These are phyloP conservation scores for Lithobates sylvaticus DNA, from an alignment of 2,797 vertebrate genomes.

Conservation along the genomic window DNA sequence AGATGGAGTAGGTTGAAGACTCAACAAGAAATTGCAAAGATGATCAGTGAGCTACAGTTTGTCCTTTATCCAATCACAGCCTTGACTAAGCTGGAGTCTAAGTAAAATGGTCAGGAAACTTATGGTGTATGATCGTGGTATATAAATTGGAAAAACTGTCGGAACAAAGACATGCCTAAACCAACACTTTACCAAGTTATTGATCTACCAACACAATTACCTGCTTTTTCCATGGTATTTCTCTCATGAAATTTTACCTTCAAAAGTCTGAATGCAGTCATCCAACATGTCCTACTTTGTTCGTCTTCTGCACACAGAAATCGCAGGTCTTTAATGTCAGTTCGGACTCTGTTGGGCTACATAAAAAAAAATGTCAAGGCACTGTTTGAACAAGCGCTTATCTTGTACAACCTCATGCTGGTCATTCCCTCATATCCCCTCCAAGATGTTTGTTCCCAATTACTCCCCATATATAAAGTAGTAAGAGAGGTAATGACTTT, in stretches of 20 bases:
- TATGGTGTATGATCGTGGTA: too few relatives aligned
- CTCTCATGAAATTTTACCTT: slow-evolving; percentile 79
- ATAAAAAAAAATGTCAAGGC: background rate
- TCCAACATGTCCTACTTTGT: slow-evolving; percentile 93
- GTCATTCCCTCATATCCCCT: background rate
- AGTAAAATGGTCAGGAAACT: too few relatives aligned
- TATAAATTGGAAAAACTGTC: too few relatives aligned
- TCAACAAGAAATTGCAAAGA: too few relatives aligned
- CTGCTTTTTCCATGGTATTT: background rate
- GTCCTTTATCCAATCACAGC: too few relatives aligned
- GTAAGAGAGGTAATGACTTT: too few relatives aligned
- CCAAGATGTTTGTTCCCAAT: background rate
- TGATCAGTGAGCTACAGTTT: too few relatives aligned
- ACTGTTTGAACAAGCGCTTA: background rate
- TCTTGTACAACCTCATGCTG: too few relatives aligned
- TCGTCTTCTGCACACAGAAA: slow-evolving; percentile 96
- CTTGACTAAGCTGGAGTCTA: too few relatives aligned
- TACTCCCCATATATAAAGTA: background rate
- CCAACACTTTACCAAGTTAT: too few relatives aligned
- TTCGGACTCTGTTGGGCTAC: slow-evolving; percentile 90
- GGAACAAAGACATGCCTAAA: too few relatives aligned
- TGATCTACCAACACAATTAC: background rate
- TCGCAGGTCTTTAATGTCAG: slow-evolving; percentile 90
- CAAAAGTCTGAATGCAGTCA: slow-evolving; percentile 93
- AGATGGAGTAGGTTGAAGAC: too few relatives aligned